phyloP scores from a whole-genome alignment of 1,140 invertebrate genomes.

The Trinorchestia longiramus region DNA sequence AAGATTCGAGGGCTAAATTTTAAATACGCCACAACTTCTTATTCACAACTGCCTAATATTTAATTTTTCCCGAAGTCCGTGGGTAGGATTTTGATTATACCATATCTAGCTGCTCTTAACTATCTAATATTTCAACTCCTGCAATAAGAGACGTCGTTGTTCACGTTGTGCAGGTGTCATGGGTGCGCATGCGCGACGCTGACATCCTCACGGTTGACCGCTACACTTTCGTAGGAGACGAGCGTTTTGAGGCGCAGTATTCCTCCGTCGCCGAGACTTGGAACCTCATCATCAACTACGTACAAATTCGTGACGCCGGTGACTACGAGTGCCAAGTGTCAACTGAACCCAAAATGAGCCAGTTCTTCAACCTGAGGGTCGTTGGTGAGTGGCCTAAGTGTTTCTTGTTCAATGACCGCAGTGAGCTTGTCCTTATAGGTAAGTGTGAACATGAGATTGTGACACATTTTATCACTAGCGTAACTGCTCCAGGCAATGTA shows the following conservation, averaged over 20 bases:
- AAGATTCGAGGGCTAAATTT: not conserved
- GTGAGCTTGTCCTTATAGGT: too few relatives aligned
- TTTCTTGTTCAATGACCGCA: not conserved
- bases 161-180: slow-evolving; percentile 81
- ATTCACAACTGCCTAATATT: too few relatives aligned
- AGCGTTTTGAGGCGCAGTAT: slow-evolving; percentile 85
- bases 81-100: too few relatives aligned
- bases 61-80: too few relatives aligned
- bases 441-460: too few relatives aligned
- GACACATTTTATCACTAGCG: too few relatives aligned
- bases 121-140: too few relatives aligned
- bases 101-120: not conserved
- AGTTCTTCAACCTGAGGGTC: slow-evolving; percentile 67
- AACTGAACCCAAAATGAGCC: slow-evolving; percentile 68
- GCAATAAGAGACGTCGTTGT: not conserved
- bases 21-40: too few relatives aligned
- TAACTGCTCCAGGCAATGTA: too few relatives aligned
- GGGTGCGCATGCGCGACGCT: slow-evolving; percentile 90
- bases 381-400: slow-evolving; percentile 64
- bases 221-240: slow-evolving; percentile 88
- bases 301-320: slow-evolving; percentile 86
- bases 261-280: slow-evolving; percentile 88
- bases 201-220: slow-evolving; percentile 89
- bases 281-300: slow-evolving; percentile 89
- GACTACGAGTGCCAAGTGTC: slow-evolving; percentile 80